Conservation (phyloP, 2,888 invertebrate genomes). For the Diabrotica balteata region DNA sequence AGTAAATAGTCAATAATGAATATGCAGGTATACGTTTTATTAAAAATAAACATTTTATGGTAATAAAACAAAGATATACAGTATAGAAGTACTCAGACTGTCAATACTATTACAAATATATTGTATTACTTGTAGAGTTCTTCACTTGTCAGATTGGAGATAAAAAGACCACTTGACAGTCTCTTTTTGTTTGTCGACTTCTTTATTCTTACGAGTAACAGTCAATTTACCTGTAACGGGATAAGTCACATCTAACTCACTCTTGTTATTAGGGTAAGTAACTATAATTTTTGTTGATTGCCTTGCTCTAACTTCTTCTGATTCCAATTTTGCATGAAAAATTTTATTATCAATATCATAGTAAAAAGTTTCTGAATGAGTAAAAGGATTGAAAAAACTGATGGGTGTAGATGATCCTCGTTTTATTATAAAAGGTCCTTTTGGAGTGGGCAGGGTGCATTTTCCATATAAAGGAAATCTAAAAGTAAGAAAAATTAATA, state of each 20-base stretch:
- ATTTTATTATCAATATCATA: conserved; percentile 59
- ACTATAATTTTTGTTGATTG: conserved; percentile 48
- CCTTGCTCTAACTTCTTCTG: conserved; percentile 57
- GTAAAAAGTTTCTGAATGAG: conserved; percentile 54
- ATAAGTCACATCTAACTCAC: conserved; percentile 19
- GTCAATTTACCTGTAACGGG: conserved; percentile 37
- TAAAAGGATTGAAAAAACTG: conserved; percentile 62
- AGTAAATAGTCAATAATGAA: no score
- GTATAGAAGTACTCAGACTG: no score
- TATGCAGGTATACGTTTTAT: no score
- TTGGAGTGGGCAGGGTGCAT: conserved; percentile 61
- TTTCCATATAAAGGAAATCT: conserved; percentile 61
- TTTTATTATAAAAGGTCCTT: conserved; percentile 61
- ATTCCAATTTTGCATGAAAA: conserved; percentile 57
- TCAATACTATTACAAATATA: no score
- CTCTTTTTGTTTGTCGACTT: background rate
- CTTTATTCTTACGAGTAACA: conserved; percentile 25
- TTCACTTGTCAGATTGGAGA: conserved; percentile 23
- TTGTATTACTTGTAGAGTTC: no score
- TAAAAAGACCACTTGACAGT: conserved; percentile 27
- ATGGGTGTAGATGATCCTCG: conserved; percentile 54
- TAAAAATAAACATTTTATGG: no score
- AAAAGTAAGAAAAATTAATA: conserved; percentile 30
- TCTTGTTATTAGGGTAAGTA: conserved; percentile 26
- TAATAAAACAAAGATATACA: no score